phyloP scores from a whole-genome alignment of 2,113 vertebrate species.

The Seriola rivoliana region DNA sequence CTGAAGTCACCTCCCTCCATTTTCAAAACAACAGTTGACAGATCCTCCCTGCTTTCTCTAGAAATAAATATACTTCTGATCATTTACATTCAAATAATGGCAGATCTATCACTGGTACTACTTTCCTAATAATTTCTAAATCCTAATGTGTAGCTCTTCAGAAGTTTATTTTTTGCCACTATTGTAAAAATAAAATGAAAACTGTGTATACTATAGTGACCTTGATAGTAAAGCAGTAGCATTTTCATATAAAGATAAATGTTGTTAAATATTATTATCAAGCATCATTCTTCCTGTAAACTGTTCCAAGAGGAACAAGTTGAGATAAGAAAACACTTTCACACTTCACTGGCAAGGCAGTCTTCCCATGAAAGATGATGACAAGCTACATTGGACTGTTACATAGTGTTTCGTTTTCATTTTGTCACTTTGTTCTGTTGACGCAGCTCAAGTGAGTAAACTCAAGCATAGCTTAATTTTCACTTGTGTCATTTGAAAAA shows the following conservation, averaged over 20 bases:
- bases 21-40: background rate
- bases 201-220: background rate
- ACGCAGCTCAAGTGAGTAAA: constrained; percentile 21
- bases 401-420: constrained; percentile 11
- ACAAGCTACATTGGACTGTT: constrained; percentile 6
- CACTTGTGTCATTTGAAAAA: constrained; percentile 23
- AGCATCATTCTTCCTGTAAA: constrained; percentile 29
- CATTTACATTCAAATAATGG: background rate
- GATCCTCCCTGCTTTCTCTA: background rate
- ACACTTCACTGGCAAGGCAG: constrained; percentile 16
- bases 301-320: constrained; percentile 7
- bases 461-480: constrained; percentile 3
- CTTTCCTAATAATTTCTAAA: background rate
- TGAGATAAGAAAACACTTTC: constrained; percentile 41
- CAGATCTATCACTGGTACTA: background rate
- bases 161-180: background rate
- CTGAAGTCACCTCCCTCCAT: constrained; percentile 14
- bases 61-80: background rate
- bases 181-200: too few species aligned
- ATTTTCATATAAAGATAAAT: constrained; percentile 15
- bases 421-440: constrained; percentile 33
- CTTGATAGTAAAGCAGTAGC: background rate
- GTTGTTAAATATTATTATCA: constrained; percentile 28
- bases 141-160: constrained; percentile 7
- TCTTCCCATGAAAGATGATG: constrained; percentile 47